Percentiles rank a stretch among this genome's conserved stretches.
Conservation (phyloP, 1,140 invertebrate genomes). For the Conus betulinus region DNA sequence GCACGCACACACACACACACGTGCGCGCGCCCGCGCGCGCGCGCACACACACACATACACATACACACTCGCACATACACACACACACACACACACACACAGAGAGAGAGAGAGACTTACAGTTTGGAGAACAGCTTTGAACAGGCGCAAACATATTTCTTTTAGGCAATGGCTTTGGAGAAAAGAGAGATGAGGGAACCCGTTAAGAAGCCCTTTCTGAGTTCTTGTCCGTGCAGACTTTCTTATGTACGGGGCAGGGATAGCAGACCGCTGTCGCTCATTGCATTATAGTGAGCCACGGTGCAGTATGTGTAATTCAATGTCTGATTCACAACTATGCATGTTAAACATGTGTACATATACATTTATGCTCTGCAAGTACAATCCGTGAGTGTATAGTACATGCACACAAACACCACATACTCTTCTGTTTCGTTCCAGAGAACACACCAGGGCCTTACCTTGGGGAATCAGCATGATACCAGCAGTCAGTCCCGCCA, state of each 20-base stretch:
- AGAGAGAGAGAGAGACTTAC: background rate
- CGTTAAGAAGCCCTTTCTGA: too few relatives aligned
- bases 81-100: background rate
- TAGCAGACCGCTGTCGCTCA: too few relatives aligned
- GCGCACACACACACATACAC: background rate
- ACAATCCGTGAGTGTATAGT: too few relatives aligned
- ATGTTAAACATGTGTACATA: background rate
- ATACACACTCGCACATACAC: background rate
- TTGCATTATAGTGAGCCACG: too few relatives aligned
- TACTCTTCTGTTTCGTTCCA: background rate
- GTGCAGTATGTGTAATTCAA: too few relatives aligned
- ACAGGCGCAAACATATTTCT: too few relatives aligned
- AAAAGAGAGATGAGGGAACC: too few relatives aligned
- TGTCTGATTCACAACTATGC: too few relatives aligned
- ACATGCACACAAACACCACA: background rate
- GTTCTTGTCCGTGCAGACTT: too few relatives aligned
- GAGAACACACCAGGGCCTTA: background rate
- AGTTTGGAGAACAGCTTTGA: too few relatives aligned
- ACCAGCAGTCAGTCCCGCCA: constrained; percentile 59
- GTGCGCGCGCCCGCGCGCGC: background rate
- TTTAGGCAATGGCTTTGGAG: too few relatives aligned
- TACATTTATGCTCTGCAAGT: background rate
- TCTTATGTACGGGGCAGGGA: too few relatives aligned
- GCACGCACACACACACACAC: background rate
- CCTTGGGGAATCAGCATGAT: constrained; percentile 63